phyloP scores from a whole-genome alignment of 2,888 invertebrate genomes.

The Limnephilus rhombicus region DNA sequence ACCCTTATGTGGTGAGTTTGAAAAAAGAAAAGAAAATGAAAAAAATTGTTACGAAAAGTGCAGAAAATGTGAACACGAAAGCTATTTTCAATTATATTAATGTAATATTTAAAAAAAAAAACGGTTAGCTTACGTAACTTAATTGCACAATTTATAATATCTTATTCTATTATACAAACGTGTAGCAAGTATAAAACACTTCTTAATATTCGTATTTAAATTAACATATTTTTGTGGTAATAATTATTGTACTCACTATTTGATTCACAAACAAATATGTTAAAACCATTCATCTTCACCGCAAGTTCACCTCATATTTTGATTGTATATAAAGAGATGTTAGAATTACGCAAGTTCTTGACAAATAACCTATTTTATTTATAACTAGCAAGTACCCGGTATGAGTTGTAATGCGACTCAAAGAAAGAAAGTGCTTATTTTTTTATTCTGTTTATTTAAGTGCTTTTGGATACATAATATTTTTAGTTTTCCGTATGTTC shows the following conservation, averaged over 20 bases:
- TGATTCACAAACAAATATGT: background rate
- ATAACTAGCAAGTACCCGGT: too few relatives aligned
- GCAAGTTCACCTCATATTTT: background rate
- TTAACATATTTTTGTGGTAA: background rate
- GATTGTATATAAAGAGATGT: background rate
- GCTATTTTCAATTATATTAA: slow-evolving; percentile 48
- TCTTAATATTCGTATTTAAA: background rate
- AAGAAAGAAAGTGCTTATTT: too few relatives aligned
- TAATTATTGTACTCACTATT: background rate
- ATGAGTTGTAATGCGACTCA: too few relatives aligned
- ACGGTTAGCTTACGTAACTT: slow-evolving; percentile 23
- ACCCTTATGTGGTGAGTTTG: background rate
- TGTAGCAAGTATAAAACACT: slow-evolving; percentile 28
- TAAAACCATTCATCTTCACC: background rate
- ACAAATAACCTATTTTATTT: background rate
- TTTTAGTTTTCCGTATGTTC: too few relatives aligned
- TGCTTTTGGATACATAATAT: too few relatives aligned
- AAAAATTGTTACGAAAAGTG: slow-evolving; percentile 34
- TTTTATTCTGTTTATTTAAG: too few relatives aligned
- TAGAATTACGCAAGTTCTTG: background rate
- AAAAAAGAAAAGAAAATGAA: background rate
- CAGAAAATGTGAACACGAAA: slow-evolving; percentile 8
- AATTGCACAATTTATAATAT: slow-evolving; percentile 40
- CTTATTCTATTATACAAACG: slow-evolving; percentile 20
- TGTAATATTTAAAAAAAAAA: slow-evolving; percentile 16